Evolutionary conservation across 2,888 invertebrate species (phyloP).

Genomic region (Drosophila longiperda): DNA sequence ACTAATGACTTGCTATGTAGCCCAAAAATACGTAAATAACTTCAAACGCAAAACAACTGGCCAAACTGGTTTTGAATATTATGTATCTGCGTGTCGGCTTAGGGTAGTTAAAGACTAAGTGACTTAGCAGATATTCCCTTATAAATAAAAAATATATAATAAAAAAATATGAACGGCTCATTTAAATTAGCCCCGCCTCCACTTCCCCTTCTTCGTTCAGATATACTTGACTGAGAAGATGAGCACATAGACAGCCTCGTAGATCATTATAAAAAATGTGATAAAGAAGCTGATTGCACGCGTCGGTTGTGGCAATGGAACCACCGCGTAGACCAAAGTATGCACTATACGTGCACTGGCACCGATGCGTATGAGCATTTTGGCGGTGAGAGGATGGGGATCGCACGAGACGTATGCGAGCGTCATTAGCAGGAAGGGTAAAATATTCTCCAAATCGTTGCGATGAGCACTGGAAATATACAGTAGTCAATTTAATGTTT

Average conservation of each 20-base stretch:
- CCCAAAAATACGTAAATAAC: not conserved
- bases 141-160: constrained; percentile 9
- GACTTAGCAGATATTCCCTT: not conserved
- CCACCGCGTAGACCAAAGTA: constrained; percentile 87
- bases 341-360: constrained; percentile 87
- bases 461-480: constrained; percentile 87
- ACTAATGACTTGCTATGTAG: constrained; percentile 18
- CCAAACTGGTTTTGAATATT: constrained; percentile 64
- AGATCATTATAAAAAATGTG: constrained; percentile 85
- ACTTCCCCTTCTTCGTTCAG: constrained; percentile 25
- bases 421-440: constrained; percentile 87
- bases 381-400: constrained; percentile 86
- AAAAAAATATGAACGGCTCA: constrained; percentile 22
- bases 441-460: constrained; percentile 89
- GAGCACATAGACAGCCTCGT: constrained; percentile 85
- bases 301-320: constrained; percentile 87
- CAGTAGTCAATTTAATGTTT: not conserved
- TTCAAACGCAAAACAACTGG: constrained; percentile 22
- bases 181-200: constrained; percentile 10
- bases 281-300: constrained; percentile 85
- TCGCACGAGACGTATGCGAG: constrained; percentile 86
- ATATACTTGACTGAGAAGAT: constrained; percentile 60
- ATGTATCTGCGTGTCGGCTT: not conserved
- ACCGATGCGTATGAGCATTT: constrained; percentile 86
- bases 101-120: not conserved